Evolutionary conservation across 2,797 vertebrate species (phyloP).

Genomic region (Etheostoma perlongum): DNA sequence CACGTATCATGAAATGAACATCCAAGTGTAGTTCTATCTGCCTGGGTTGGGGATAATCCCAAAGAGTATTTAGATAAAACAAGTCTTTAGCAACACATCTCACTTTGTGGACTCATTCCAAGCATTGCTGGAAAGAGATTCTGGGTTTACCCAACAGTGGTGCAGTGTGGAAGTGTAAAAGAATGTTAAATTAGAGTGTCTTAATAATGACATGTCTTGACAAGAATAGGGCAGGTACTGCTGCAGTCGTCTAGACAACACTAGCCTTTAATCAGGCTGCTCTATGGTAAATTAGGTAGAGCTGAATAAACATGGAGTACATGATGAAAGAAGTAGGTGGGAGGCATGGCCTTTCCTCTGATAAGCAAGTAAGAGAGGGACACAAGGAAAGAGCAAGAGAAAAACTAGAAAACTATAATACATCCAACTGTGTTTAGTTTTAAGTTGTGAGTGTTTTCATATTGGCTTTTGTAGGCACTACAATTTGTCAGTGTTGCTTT

Average conservation of each 20-base stretch:
- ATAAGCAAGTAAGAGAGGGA: slow-evolving; percentile 15
- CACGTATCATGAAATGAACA: neutral
- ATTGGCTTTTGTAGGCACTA: neutral
- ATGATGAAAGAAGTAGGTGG: slow-evolving; percentile 56
- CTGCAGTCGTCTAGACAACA: slow-evolving; percentile 67
- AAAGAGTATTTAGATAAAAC: neutral
- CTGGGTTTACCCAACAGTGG: neutral
- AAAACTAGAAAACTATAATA: neutral
- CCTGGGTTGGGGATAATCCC: neutral
- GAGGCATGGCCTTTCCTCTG: slow-evolving; percentile 22
- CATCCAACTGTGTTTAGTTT: neutral
- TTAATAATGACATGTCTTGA: slow-evolving; percentile 61
- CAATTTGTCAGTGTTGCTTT: neutral
- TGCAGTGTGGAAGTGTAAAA: neutral
- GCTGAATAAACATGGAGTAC: slow-evolving; percentile 49
- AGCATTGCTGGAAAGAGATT: slow-evolving; percentile 3
- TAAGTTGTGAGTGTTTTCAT: slow-evolving; percentile 1
- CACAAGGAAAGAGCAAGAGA: slow-evolving; percentile 2
- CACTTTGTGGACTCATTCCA: slow-evolving; percentile 16
- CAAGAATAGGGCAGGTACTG: slow-evolving; percentile 56
- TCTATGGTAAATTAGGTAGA: slow-evolving; percentile 43
- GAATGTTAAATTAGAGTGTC: slow-evolving; percentile 44
- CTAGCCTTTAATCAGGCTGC: slow-evolving; percentile 67
- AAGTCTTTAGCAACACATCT: neutral
- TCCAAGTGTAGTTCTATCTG: neutral